Conservation (phyloP, 2,888 invertebrate genomes). For the Apotomis betuletana region DNA sequence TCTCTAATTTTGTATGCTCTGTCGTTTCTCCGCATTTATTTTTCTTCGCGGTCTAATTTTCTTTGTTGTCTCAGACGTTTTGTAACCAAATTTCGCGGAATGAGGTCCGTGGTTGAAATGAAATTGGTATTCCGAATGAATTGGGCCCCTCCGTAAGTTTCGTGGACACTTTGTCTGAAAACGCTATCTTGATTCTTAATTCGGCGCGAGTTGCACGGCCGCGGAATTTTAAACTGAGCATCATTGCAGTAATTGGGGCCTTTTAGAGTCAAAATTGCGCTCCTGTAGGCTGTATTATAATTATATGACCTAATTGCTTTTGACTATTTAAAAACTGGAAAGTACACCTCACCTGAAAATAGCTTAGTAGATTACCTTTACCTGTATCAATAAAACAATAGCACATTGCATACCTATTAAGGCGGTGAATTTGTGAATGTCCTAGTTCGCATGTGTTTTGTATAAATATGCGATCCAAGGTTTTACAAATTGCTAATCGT, state of each 20-base stretch:
- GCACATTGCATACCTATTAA: too few relatives aligned
- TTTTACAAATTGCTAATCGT: too few relatives aligned
- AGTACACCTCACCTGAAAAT: not conserved
- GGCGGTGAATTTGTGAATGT: too few relatives aligned
- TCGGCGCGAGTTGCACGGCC: constrained; percentile 60
- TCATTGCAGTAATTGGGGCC: constrained; percentile 22
- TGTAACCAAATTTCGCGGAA: constrained; percentile 80
- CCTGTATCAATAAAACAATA: too few relatives aligned
- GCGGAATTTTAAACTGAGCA: constrained; percentile 58
- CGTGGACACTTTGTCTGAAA: constrained; percentile 58
- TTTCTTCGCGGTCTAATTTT: constrained; percentile 82
- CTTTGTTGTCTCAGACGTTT: constrained; percentile 80
- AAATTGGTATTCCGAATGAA: constrained; percentile 80
- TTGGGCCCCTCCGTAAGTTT: constrained; percentile 66
- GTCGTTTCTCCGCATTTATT: constrained; percentile 79
- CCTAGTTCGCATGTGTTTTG: too few relatives aligned
- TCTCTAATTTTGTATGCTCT: constrained; percentile 79
- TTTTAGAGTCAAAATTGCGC: not conserved
- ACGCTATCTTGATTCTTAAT: constrained; percentile 72
- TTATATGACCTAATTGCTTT: not conserved
- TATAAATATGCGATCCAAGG: too few relatives aligned
- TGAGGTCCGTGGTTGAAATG: constrained; percentile 77
- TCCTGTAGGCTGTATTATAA: not conserved
- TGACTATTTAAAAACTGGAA: not conserved
- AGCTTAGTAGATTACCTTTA: too few relatives aligned